Conservation (phyloP, 2,113 vertebrate genomes). For the Suricata suricatta region DNA sequence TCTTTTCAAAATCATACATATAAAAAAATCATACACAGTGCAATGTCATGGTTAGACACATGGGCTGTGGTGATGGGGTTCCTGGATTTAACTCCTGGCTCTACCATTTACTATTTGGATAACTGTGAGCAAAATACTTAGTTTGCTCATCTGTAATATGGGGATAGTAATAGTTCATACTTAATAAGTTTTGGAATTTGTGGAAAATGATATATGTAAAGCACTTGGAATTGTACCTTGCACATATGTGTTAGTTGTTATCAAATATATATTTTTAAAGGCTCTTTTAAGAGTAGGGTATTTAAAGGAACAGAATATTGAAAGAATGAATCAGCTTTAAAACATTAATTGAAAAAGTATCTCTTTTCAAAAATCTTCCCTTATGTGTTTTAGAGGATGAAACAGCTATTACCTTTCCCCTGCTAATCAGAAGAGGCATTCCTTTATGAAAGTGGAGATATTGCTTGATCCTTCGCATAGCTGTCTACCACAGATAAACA, state of each 20-base stretch:
- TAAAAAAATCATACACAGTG: neutral
- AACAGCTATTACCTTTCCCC: conserved; percentile 33
- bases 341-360: neutral
- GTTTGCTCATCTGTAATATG: neutral
- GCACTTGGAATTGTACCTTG: neutral
- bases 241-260: neutral
- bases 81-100: neutral
- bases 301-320: neutral
- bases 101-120: neutral
- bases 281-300: neutral
- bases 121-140: neutral
- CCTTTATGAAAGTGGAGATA: conserved; percentile 32
- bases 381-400: neutral
- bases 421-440: neutral
- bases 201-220: neutral
- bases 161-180: neutral
- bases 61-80: neutral
- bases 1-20: neutral
- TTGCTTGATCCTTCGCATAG: conserved; percentile 64
- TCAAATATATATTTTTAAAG: neutral
- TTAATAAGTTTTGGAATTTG: neutral
- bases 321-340: conserved; percentile 28
- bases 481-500: conserved; percentile 62
- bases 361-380: neutral
- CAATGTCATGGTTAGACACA: neutral